Evolutionary conservation across 2,888 invertebrate genomes (phyloP).

Genomic region (Troides oblongomaculatus): DNA sequence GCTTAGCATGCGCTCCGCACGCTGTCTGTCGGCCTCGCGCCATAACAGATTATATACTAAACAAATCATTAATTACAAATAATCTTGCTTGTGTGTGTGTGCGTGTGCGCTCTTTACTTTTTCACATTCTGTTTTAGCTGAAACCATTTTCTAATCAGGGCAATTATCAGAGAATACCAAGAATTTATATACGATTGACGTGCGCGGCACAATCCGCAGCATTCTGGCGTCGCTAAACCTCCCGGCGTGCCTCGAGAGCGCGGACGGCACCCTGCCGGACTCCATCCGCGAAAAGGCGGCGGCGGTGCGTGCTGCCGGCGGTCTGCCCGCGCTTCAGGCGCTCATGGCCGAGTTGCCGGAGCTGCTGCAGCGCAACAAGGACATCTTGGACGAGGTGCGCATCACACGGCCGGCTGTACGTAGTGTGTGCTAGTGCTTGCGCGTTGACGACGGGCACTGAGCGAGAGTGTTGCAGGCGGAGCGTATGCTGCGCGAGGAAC

Average conservation of each 20-base stretch:
- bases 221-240: constrained; percentile 95
- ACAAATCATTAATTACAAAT: too few species aligned
- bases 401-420: constrained; percentile 51
- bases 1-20: too few species aligned
- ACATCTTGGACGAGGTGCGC: constrained; percentile 94
- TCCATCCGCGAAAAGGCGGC: constrained; percentile 93
- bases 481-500: constrained; percentile 93
- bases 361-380: constrained; percentile 89
- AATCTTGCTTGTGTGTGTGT: neutral
- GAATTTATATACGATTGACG: too few species aligned
- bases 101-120: neutral
- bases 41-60: too few species aligned
- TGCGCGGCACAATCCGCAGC: constrained; percentile 46
- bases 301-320: constrained; percentile 88
- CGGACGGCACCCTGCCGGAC: constrained; percentile 88
- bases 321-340: constrained; percentile 84
- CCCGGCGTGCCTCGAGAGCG: constrained; percentile 96
- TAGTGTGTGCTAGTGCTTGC: neutral
- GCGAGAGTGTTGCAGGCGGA: constrained; percentile 77
- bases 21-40: too few species aligned
- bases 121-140: neutral
- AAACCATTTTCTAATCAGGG: neutral
- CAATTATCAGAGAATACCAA: neutral
- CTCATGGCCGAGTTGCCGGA: constrained; percentile 94
- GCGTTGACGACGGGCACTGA: too few species aligned